Percentiles rank a stretch among this genome's conserved stretches.
These are phyloP conservation scores for Platichthys stellatus DNA, from an alignment of 2,113 vertebrate species.

Conservation along the genomic window DNA sequence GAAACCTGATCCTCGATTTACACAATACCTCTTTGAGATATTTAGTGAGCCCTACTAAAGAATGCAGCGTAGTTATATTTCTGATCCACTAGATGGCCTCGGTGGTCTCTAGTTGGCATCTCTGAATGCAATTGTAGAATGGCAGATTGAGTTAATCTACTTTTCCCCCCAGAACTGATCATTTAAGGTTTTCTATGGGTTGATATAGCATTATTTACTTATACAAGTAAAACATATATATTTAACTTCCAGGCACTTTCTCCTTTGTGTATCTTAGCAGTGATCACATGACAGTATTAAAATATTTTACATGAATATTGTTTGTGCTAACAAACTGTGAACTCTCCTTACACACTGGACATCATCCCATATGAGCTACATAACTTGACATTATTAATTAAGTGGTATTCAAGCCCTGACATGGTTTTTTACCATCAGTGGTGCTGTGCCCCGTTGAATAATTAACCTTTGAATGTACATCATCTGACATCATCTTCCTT, in stretches of 20 bases:
- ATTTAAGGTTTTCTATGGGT: not conserved
- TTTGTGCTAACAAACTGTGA: not conserved
- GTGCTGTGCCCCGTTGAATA: not conserved
- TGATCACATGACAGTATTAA: not conserved
- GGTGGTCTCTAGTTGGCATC: conserved; percentile 54
- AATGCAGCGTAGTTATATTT: not conserved
- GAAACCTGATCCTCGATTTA: not conserved
- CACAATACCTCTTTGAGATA: not conserved
- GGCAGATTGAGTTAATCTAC: not conserved
- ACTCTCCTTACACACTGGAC: not conserved
- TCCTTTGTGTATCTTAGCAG: not conserved
- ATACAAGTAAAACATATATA: not conserved
- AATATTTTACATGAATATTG: not conserved
- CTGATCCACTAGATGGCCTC: conserved; percentile 77
- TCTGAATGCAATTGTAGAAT: not conserved
- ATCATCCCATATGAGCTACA: not conserved
- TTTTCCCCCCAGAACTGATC: not conserved
- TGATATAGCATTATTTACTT: not conserved
- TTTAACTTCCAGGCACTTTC: not conserved
- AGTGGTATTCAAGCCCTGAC: not conserved
- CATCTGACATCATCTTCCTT: not conserved
- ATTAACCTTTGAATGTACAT: not conserved
- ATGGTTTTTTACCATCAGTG: not conserved
- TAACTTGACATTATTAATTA: not conserved
- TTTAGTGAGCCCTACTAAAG: not conserved